Percentiles rank a stretch among this genome's conserved stretches.
Conservation (phyloP, 2,888 invertebrate species). For the Synanthedon formicaeformis region DNA sequence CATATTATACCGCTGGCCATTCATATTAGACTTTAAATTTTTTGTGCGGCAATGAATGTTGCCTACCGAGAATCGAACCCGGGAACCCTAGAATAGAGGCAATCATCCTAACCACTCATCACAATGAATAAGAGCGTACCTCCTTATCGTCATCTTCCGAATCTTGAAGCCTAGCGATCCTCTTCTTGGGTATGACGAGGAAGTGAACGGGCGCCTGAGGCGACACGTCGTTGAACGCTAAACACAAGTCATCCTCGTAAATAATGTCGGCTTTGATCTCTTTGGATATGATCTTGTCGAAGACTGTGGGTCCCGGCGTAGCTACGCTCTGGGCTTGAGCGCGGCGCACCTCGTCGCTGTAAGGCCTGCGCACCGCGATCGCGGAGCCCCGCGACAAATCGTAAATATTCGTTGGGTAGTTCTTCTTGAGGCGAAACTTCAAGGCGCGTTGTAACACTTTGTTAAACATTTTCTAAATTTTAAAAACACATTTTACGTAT, state of each 20-base stretch:
- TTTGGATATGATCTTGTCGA: slow-evolving; percentile 80
- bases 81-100: no score
- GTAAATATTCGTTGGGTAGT: slow-evolving; percentile 60
- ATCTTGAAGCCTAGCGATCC: slow-evolving; percentile 75
- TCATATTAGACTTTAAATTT: no score
- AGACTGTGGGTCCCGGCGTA: slow-evolving; percentile 72
- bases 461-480: slow-evolving; percentile 43
- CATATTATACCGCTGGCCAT: no score
- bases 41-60: no score
- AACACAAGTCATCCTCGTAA: slow-evolving; percentile 82
- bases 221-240: slow-evolving; percentile 84
- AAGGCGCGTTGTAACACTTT: slow-evolving; percentile 60
- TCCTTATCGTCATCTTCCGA: slow-evolving; percentile 71
- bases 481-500: no score
- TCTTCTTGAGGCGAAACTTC: slow-evolving; percentile 54
- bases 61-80: no score
- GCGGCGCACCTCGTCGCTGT: slow-evolving; percentile 54
- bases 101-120: no score
- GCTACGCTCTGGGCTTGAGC: slow-evolving; percentile 46
- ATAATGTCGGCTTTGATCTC: slow-evolving; percentile 85
- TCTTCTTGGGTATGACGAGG: slow-evolving; percentile 83
- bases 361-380: slow-evolving; percentile 44
- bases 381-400: slow-evolving; percentile 53
- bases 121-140: slow-evolving; percentile 30
- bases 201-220: slow-evolving; percentile 90